Evolutionary conservation across 2,888 invertebrate species (phyloP).

Genomic region (Eupithecia exiguata): DNA sequence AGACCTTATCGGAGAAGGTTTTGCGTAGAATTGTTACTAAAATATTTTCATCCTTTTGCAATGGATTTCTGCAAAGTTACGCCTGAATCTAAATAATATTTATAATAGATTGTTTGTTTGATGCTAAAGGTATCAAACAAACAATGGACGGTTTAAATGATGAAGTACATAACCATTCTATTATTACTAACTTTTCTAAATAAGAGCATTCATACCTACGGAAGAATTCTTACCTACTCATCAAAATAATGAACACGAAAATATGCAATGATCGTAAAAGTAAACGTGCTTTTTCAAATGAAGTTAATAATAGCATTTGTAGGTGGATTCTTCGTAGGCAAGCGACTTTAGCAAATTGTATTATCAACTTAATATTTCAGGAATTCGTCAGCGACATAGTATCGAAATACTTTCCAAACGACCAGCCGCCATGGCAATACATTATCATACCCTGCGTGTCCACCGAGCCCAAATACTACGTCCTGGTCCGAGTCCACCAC

Average conservation of each 20-base stretch:
- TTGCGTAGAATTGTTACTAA: too few relatives aligned
- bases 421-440: constrained; percentile 92
- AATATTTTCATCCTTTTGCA: too few relatives aligned
- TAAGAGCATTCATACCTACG: background rate
- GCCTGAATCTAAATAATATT: background rate
- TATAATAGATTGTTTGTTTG: too few relatives aligned
- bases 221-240: constrained; percentile 1
- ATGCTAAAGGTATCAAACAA: too few relatives aligned
- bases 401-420: constrained; percentile 88
- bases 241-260: background rate
- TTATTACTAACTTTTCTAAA: background rate
- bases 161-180: background rate
- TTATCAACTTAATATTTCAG: constrained; percentile 66
- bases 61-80: too few relatives aligned
- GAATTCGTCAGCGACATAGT: constrained; percentile 91
- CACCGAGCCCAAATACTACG: constrained; percentile 85
- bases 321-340: background rate
- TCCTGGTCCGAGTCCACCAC: constrained; percentile 90
- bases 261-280: background rate
- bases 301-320: background rate
- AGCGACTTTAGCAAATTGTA: background rate
- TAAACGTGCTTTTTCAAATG: background rate
- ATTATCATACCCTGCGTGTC: constrained; percentile 86
- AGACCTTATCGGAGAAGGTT: too few relatives aligned
- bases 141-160: background rate